Percentiles rank a stretch among this genome's conserved stretches.
Conservation (phyloP, 2,888 invertebrate genomes). For the Colostygia pectinataria region DNA sequence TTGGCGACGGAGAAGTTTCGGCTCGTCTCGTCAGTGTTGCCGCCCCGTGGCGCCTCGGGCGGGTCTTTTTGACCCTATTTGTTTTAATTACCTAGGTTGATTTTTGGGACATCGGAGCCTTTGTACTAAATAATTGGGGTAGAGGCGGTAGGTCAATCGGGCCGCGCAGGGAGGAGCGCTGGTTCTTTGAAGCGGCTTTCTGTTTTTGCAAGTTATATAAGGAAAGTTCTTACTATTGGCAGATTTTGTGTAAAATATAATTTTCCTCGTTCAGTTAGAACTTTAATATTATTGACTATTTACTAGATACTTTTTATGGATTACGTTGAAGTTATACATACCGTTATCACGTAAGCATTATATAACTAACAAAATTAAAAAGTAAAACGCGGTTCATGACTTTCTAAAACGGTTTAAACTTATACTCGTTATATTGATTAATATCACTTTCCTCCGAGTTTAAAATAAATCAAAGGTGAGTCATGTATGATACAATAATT, state of each 20-base stretch:
- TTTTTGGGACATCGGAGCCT: constrained; percentile 51
- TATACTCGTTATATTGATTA: no score
- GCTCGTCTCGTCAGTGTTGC: constrained; percentile 43
- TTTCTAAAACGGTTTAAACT: no score
- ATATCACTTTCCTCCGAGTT: no score
- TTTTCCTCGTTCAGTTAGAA: no score
- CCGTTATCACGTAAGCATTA: no score
- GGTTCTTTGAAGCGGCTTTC: constrained; percentile 33
- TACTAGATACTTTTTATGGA: no score
- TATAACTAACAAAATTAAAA: no score
- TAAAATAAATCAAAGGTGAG: background rate
- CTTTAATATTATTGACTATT: no score
- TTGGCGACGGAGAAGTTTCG: constrained; percentile 76
- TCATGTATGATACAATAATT: constrained; percentile 2
- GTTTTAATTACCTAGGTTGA: constrained; percentile 79
- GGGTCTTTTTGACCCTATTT: constrained; percentile 79
- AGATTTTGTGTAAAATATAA: no score
- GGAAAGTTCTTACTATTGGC: constrained; percentile 8
- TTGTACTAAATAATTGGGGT: constrained; percentile 35
- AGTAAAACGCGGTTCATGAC: no score
- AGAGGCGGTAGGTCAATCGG: constrained; percentile 32
- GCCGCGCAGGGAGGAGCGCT: constrained; percentile 49
- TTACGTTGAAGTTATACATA: no score
- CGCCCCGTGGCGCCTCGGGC: constrained; percentile 80
- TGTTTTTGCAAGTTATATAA: constrained; percentile 13